Evolutionary conservation across 2,113 vertebrate genomes (phyloP).

Genomic region (Sylvicapra grimmia): DNA sequence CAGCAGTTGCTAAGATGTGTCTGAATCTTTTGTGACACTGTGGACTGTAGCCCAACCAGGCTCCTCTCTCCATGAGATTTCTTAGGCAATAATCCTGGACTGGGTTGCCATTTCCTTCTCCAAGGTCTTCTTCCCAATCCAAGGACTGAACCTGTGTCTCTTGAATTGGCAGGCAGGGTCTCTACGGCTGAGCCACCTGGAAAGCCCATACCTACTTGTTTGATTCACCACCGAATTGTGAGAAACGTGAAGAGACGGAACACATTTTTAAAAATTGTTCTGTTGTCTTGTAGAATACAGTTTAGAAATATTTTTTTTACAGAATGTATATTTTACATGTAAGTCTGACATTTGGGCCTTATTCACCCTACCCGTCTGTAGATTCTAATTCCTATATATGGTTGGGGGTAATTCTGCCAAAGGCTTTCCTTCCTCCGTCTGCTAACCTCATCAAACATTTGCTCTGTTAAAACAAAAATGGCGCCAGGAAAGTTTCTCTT

Average conservation of each 20-base stretch:
- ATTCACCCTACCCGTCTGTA: not conserved
- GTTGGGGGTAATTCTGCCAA: conserved; percentile 32
- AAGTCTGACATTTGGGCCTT: conserved; percentile 44
- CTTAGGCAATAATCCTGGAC: not conserved
- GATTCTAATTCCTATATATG: conserved; percentile 32
- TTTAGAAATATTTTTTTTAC: not conserved
- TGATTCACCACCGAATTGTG: not conserved
- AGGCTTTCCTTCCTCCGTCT: conserved; percentile 44
- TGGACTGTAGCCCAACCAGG: not conserved
- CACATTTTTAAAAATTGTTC: not conserved
- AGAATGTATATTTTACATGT: conserved; percentile 31
- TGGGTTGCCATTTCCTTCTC: not conserved
- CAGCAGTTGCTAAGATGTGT: not conserved
- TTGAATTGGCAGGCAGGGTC: not conserved
- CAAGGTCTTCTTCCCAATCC: not conserved
- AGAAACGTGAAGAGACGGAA: not conserved
- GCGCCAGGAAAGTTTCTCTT: conserved; percentile 73
- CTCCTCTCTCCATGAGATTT: not conserved
- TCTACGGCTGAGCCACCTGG: not conserved
- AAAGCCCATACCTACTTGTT: not conserved
- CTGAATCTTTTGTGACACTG: not conserved
- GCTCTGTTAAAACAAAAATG: conserved; percentile 75
- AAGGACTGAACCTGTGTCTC: not conserved
- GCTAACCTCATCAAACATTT: conserved; percentile 62
- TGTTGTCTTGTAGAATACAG: not conserved